Evolutionary conservation across 2,113 vertebrate species (phyloP).

Genomic region (Tragelaphus buxtoni): DNA sequence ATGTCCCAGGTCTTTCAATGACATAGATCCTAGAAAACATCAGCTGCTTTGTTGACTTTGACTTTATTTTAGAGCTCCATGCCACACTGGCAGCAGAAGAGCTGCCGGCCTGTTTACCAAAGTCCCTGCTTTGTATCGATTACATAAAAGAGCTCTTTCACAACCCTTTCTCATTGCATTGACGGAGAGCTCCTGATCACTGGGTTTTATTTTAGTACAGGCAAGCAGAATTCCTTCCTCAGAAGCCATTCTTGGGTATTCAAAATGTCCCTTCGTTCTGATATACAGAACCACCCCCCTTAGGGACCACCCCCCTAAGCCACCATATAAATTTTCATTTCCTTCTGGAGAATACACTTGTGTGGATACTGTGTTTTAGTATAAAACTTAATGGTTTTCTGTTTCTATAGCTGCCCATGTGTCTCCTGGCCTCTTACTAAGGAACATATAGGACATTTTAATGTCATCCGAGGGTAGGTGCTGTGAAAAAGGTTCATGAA

Average conservation of each 20-base stretch:
- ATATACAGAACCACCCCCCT: background rate
- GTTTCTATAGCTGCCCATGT: background rate
- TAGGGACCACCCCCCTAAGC: background rate
- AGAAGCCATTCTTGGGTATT: background rate
- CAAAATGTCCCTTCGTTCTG: background rate
- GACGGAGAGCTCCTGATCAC: background rate
- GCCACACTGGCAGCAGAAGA: background rate
- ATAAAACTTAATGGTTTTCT: background rate
- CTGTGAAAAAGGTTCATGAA: background rate
- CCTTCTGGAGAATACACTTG: background rate
- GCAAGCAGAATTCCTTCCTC: background rate
- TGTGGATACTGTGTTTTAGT: background rate
- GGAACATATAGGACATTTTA: background rate
- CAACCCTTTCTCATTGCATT: background rate
- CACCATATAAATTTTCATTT: background rate
- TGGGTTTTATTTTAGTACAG: background rate
- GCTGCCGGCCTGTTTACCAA: background rate
- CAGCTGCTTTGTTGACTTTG: background rate
- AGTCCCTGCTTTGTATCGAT: background rate
- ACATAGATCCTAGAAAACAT: background rate
- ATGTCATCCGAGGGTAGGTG: too few species aligned
- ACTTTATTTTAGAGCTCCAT: background rate
- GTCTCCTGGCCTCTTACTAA: background rate
- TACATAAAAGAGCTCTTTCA: conserved; percentile 19
- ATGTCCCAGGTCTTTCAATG: background rate